Evolutionary conservation across 2,113 vertebrate species (phyloP).

Genomic region (Lycaon pictus): DNA sequence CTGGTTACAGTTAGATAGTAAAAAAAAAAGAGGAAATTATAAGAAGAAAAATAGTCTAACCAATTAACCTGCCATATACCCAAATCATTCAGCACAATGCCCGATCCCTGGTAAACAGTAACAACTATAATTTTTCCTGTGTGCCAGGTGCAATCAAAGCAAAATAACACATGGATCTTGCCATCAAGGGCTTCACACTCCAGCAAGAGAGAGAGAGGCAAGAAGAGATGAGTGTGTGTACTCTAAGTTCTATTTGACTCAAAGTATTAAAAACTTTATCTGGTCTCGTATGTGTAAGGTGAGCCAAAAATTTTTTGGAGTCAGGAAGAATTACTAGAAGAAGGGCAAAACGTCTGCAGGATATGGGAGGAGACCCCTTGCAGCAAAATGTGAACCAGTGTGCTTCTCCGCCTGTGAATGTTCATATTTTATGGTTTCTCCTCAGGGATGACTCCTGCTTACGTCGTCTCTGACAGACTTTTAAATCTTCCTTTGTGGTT

Average conservation of each 20-base stretch:
- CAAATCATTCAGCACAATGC: not conserved
- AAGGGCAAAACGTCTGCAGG: not conserved
- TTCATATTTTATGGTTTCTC: not conserved
- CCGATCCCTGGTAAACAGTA: not conserved
- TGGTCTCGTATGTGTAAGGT: not conserved
- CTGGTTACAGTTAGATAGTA: not conserved
- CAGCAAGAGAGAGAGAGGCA: not conserved
- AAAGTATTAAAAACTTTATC: not conserved
- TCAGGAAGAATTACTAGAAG: not conserved
- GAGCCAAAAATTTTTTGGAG: not conserved
- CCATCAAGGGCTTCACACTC: not conserved
- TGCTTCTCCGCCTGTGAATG: rapidly evolving
- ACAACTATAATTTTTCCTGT: not conserved
- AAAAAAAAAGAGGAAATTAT: not conserved
- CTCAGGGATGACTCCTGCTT: not conserved
- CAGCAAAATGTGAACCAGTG: not conserved
- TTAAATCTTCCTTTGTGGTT: not conserved
- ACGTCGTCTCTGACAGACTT: not conserved
- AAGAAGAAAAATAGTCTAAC: not conserved
- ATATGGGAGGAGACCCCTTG: not conserved
- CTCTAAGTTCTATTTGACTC: not conserved
- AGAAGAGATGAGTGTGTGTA: not conserved
- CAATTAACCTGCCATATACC: not conserved
- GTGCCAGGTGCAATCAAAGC: not conserved
- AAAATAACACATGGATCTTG: not conserved